Conservation (phyloP, 2,888 invertebrate species). For the Pachycephus smyrnensis region DNA sequence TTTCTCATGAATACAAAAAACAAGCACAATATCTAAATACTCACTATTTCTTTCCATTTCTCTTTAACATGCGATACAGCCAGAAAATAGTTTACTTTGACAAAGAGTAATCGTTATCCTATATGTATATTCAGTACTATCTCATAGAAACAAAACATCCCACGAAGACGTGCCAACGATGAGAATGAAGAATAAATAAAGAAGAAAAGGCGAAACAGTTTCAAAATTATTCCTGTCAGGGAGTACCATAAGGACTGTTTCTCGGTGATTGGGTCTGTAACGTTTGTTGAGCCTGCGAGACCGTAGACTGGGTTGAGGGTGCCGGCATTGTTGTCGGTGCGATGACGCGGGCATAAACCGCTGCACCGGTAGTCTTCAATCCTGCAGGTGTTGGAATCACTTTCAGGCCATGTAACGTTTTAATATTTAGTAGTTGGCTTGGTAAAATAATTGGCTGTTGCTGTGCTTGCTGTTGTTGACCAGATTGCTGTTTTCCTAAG, state of each 20-base stretch:
- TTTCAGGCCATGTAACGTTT: conserved; percentile 62
- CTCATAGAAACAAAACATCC: too few species aligned
- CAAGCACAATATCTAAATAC: conserved; percentile 11
- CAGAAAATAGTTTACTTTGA: too few species aligned
- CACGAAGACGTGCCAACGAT: too few species aligned
- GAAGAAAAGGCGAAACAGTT: too few species aligned
- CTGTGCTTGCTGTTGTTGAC: conserved; percentile 37
- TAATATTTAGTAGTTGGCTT: conserved; percentile 62
- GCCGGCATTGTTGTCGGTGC: conserved; percentile 56
- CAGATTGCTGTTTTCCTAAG: conserved; percentile 50
- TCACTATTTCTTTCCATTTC: conserved; percentile 9
- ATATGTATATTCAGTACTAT: too few species aligned
- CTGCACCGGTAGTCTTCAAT: conserved; percentile 60
- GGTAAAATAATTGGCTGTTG: conserved; percentile 63
- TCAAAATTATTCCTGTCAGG: conserved; percentile 1
- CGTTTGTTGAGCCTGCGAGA: conserved; percentile 33
- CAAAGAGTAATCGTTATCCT: too few species aligned
- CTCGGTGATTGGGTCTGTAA: conserved; percentile 41
- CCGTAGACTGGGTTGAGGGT: conserved; percentile 41
- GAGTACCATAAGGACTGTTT: conserved; percentile 47
- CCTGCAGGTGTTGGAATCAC: conserved; percentile 63
- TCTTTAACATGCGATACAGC: too few species aligned
- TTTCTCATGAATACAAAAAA: too few species aligned
- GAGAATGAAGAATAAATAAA: too few species aligned
- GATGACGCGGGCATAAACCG: conserved; percentile 63